Base-by-base conservation (phyloP, 2,797 vertebrate species). In the Myiotriccus ornatus region DNA sequence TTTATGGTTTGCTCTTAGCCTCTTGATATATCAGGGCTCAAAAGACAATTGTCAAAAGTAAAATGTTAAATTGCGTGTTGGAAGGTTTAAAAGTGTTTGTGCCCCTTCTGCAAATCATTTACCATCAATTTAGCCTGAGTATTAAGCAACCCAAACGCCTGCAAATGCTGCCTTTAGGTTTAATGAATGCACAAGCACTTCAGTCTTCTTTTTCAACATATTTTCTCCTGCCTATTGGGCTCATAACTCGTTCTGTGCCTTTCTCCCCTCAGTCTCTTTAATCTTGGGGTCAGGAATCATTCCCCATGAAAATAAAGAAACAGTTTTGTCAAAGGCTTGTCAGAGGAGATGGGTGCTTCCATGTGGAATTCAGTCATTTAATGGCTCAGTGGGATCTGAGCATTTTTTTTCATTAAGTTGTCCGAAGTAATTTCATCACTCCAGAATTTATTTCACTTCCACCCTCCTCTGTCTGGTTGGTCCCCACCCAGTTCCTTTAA, bases 361-460 rank as follows among this genome's bases (percentile, higher is more conserved):
- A 69, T 50, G 96, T 92, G 95, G 95, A 97, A 97, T 95, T 87
- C 95, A 68, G 89, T 60, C 64, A 77, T 93, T 95, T 94, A 90
- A 93, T 82, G 95, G 78, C 89, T 96, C 93, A 65, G 28, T 64
- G 82, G 93, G 75, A 96, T 47, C 65, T 2, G 20, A 70, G 84
- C 47, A 0, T 12, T 94, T 93, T 82, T 63, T 95, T 97, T 91
- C 93, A 95, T 97, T 95, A 97, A 96, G 60, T 70, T 96, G 96
- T 95, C 97, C 60, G 28, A 64, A 87, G 76, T 89, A 28, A 96
- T 96, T 94, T 95, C 87, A 82, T 97, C 95, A 94, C 60, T 70
- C 53, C 28, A 62, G 81, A 68, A 89, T 78, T 67, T 47, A 60
- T 78, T 77, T 77, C 17, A 1, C 60, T 70, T 43, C 75, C 41